phyloP scores from a whole-genome alignment of 2,888 invertebrate species.

The Lepidochitona cinerea region DNA sequence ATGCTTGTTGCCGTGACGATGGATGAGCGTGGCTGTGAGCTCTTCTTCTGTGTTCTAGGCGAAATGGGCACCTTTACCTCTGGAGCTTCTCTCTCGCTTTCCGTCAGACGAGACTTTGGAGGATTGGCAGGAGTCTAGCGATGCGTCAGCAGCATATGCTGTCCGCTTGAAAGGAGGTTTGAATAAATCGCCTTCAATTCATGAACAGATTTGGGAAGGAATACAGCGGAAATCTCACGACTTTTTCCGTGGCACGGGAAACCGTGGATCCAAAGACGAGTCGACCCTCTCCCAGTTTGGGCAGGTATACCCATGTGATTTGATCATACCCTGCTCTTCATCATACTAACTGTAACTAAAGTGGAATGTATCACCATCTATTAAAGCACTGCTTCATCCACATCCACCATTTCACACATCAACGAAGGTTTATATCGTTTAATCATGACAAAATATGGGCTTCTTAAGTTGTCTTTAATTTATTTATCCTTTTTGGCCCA shows the following conservation, averaged over 20 bases:
- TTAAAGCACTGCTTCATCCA: too few relatives aligned
- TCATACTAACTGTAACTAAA: not conserved
- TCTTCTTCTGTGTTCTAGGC: conserved; percentile 38
- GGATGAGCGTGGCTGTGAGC: not conserved
- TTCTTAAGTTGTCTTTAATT: too few relatives aligned
- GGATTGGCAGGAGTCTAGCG: conserved; percentile 43
- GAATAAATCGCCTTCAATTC: conserved; percentile 51
- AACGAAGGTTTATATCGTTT: too few relatives aligned
- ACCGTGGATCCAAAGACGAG: conserved; percentile 60
- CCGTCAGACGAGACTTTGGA: conserved; percentile 59
- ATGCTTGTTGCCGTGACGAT: too few relatives aligned
- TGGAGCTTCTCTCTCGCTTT: conserved; percentile 45
- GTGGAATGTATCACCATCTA: too few relatives aligned
- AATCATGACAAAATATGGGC: too few relatives aligned
- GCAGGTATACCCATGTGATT: not conserved
- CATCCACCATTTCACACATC: too few relatives aligned
- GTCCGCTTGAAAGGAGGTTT: not conserved
- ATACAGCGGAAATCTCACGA: conserved; percentile 62
- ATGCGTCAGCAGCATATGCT: not conserved
- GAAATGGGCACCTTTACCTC: conserved; percentile 53
- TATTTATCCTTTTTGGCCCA: too few relatives aligned
- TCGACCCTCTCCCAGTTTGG: conserved; percentile 44
- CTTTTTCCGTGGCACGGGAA: conserved; percentile 59
- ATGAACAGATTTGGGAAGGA: conserved; percentile 63
- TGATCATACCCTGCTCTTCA: not conserved